Evolutionary conservation across 2,113 vertebrate species (phyloP), one percentile per base, ranked within the genome.

Genomic region (Aphyosemion australe): DNA sequence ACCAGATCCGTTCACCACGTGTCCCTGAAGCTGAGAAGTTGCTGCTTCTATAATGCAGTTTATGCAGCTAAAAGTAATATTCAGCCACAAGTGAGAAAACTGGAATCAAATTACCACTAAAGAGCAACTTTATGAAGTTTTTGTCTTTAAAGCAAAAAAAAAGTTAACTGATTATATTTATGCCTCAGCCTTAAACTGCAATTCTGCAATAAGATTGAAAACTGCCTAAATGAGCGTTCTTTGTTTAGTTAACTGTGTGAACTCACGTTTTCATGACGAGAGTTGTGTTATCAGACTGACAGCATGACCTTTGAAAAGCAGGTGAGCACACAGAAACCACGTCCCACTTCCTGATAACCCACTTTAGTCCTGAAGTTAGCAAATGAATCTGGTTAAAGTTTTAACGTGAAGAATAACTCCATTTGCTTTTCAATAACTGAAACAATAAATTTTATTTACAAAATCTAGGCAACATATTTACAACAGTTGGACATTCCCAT

Each of bases 371-470:
- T 8, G 47, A 5, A 49, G 12, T 5, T 14, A 4, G 6, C 4
- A 51, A 7, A 51, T 26, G 8, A 26, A 5, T 4, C 2, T 7
- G 10, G 12, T 1, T 15, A 31, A 26, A 14, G 14, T 52, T 32
- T 32, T 7, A 51, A 14, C 16, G 7, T 14, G 15, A 7, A 10
- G 12, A 13, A 16, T 2, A 0, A 47, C 10, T 20, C 3, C 6
- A 2, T n/a, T 10, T 49, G 59, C 31, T 61, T 48, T 56, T 56
- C 16, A 56, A 56, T 41, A 11, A 49, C 60, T 32, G 13, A 52
- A 72, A 50, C n/a, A 61, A 62, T 37, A 84, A 37, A 5, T 5
- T 89, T 90, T 88, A 90, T 88, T 90, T 78, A 88, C 84, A 75
- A 70, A 34, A 79, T 51, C 74, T 70, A 67, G 19, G 42, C 14